Base-by-base conservation (phyloP, 64 coral and sea anemone genomes). In the Montipora sp. region DNA sequence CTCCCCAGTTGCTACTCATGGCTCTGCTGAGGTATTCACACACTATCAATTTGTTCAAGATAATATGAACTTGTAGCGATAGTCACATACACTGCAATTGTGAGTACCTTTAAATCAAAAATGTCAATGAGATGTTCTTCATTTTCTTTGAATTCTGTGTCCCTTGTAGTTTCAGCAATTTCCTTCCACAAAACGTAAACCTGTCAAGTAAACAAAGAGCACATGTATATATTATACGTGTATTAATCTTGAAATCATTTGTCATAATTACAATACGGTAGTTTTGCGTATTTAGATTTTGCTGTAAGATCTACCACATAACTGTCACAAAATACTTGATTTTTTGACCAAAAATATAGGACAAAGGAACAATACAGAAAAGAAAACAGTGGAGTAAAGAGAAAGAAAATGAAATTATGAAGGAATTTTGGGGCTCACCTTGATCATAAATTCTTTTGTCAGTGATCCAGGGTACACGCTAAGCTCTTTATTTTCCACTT, bases 121-220 rank as follows among this genome's bases (percentile, higher is more conserved):
- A 81, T 57, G 47, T 81, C 79, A 81, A 60, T 81, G 20, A 81
- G 79, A 59, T 81, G 79, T 81, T 81, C 79, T 57, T 81, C 79
- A 58, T 24, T 81, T 58, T 59, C 23, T 23, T 81, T 22, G 59
- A 81, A 81, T 81, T 51, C n/a, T 79, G 50, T 81, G 58, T 59
- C 58, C 24, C 50, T 51, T 47, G 47, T 60, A 47, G 16, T 57
- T 81, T 58, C 50, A 18, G 79, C 79, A 81, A 81, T 81, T 59
- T 81, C 79, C 47, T 81, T 57, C 69, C 69, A 72, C 69, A 72
- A 5, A 72, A 24, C 18, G 20, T 19, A 72, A 22, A 72, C 69
- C 69, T 72, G 69, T 72, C 18, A 72, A 72, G 21, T 24, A 72
- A 72, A 24, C 21, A 72, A 72, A 72, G 69, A 72, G 69, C 69